Base-by-base conservation (phyloP, 92 coral and sea anemone genomes). In the Diadumene lineata region DNA sequence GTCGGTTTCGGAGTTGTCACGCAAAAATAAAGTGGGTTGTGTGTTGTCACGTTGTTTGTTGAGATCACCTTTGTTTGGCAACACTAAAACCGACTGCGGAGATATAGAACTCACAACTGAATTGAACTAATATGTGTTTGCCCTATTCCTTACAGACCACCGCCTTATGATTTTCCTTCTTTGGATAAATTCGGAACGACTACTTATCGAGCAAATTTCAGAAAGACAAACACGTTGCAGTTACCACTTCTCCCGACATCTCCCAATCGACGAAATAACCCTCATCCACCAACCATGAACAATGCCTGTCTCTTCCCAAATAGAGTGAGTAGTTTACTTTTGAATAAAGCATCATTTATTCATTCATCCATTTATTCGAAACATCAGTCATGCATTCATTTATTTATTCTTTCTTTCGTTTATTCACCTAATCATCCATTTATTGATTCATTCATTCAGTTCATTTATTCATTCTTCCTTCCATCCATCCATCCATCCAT, bases 251-350 rank as follows among this genome's bases (percentile, higher is more conserved):
- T 81, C 2, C 96, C 96, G 32, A 79, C 92, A 56, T 87, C 89
- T 1, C 89, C 96, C 4, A 67, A 78, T 31, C 66, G 96, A 33
- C 84, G 81, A 84, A 81, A 90, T 66, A 90, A 90, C 56, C 96
- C 96, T 21, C 96, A 90, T 50, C 96, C 96, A 23, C 33, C 26
- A 18, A 84, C 89, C 0, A 90, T 90, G 96, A 79, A 72, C 11
- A 90, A 90, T 76, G 88, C 92, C 1, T 90, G 83, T 34, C 68
- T 27, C 1, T 87, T 81, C 53, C 96, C 96, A 0, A 72, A 80
- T 11, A 77, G 92, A 80, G 96, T 90, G 26, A 84, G 96, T 68
- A 38, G 18, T 16, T 25, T 15, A 0, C 27, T 71, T n/a, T 19
- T 34, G 30, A 34, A 46, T n/a, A 50, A 7, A 7, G 9, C 64